These are phyloP conservation scores for Aporrectodea caliginosa DNA, from an alignment of 1,140 invertebrate genomes.

Conservation along the genomic window DNA sequence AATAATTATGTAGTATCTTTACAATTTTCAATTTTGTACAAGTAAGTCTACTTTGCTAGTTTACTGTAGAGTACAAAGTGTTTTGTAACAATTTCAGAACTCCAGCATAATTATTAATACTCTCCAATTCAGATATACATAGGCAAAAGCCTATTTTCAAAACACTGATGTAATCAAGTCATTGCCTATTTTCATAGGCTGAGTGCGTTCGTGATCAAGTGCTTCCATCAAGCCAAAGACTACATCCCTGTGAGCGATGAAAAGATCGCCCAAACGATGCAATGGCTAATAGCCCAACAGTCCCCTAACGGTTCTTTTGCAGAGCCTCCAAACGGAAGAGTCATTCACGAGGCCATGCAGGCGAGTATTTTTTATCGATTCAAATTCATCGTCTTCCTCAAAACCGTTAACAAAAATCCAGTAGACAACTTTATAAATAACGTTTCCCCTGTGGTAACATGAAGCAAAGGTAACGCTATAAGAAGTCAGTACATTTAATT, in stretches of 20 bases:
- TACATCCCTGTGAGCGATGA: conserved; percentile 71
- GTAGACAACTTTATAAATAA: not conserved
- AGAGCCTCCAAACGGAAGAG: conserved; percentile 41
- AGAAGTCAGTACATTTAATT: not conserved
- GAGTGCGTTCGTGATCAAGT: conserved; percentile 84
- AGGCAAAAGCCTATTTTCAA: too few relatives aligned
- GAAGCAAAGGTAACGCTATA: not conserved
- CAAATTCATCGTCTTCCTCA: too few relatives aligned
- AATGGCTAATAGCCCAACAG: conserved; percentile 77
- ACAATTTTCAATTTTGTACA: conserved; percentile 89
- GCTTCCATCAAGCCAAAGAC: conserved; percentile 74
- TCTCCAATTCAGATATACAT: too few relatives aligned
- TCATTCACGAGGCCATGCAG: conserved; percentile 48
- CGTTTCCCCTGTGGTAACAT: not conserved
- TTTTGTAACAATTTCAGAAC: too few relatives aligned
- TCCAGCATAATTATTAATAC: too few relatives aligned
- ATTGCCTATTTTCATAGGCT: conserved; percentile 81
- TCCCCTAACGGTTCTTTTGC: conserved; percentile 76
- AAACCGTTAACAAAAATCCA: too few relatives aligned
- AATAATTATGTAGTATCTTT: conserved; percentile 55
- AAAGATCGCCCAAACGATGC: conserved; percentile 64
- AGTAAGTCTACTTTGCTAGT: too few relatives aligned
- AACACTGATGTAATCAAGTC: too few relatives aligned
- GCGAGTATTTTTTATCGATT: too few relatives aligned
- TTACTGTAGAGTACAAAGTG: too few relatives aligned